phyloP scores from a whole-genome alignment of 2,888 invertebrate species.

The Amblyjoppa fuscipennis region DNA sequence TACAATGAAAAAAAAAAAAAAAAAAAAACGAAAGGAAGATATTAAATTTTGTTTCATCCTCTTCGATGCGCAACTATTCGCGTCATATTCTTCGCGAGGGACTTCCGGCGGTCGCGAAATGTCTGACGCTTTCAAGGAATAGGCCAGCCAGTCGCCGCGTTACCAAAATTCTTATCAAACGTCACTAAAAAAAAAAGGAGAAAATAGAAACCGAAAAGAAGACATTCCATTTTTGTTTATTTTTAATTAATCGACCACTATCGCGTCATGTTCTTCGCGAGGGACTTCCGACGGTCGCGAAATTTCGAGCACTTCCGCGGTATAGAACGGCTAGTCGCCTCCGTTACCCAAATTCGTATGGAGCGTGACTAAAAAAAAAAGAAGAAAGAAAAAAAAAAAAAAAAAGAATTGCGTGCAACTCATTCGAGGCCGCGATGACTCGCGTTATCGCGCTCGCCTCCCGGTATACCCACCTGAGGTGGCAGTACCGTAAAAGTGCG shows the following conservation, averaged over 20 bases:
- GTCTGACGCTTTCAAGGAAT: conserved; percentile 31
- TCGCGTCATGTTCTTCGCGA: conserved; percentile 19
- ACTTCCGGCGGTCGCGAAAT: background rate
- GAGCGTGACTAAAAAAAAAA: conserved; percentile 30
- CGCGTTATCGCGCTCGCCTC: conserved; percentile 60
- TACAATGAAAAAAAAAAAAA: conserved; percentile 9
- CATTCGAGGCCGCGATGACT: conserved; percentile 66
- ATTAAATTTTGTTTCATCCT: background rate
- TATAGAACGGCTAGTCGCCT: conserved; percentile 25
- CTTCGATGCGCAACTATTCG: background rate
- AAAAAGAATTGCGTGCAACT: conserved; percentile 14
- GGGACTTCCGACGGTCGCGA: too few species aligned
- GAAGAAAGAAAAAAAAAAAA: conserved; percentile 11
- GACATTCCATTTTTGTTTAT: background rate
- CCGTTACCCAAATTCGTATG: conserved; percentile 57
- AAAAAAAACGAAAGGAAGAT: conserved; percentile 31
- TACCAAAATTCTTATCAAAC: conserved; percentile 38
- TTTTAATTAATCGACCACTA: background rate
- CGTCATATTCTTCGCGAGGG: too few species aligned
- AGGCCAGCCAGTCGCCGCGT: conserved; percentile 17
- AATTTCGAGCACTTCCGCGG: conserved; percentile 34
- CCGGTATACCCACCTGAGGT: conserved; percentile 25
- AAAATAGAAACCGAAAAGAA: conserved; percentile 22
- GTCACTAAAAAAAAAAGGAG: too few species aligned
- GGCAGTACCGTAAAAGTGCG: conserved; percentile 68